Evolutionary conservation across 2,797 vertebrate species (phyloP).

Genomic region (Vultur gryphus): DNA sequence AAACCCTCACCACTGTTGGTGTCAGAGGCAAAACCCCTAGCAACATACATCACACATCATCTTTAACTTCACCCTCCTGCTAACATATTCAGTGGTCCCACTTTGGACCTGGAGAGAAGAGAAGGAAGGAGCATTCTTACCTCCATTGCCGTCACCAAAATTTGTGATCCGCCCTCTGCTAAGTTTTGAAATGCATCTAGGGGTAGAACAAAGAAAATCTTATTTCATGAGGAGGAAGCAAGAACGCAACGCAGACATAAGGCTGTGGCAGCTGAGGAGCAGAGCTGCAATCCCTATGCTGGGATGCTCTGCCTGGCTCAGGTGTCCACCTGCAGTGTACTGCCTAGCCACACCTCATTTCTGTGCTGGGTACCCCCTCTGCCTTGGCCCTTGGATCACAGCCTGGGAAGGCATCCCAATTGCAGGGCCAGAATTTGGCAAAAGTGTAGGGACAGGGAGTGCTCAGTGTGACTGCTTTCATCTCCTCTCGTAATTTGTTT

Average conservation of each 20-base stretch:
- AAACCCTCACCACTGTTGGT: neutral
- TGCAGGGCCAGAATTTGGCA: neutral
- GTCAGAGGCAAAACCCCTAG: neutral
- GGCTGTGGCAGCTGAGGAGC: neutral
- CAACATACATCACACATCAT: neutral
- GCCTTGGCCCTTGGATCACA: neutral
- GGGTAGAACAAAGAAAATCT: neutral
- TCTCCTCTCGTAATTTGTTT: neutral
- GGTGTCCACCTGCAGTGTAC: neutral
- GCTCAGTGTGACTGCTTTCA: neutral
- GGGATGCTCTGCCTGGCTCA: neutral
- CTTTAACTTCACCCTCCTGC: neutral
- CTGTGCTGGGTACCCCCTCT: neutral
- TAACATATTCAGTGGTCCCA: neutral
- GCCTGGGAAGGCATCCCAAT: neutral
- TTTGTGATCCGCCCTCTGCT: slow-evolving; percentile 44
- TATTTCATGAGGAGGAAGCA: neutral
- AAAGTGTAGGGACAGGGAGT: neutral
- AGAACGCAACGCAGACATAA: neutral
- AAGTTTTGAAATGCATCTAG: slow-evolving; percentile 72
- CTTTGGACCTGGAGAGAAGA: neutral
- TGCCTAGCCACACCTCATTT: neutral
- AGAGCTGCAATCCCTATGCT: neutral
- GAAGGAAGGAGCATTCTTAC: slow-evolving; percentile 40
- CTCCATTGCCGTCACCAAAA: slow-evolving; percentile 42